Conservation (phyloP, 2,888 invertebrate genomes). For the Disparrhopalites patrizii region DNA sequence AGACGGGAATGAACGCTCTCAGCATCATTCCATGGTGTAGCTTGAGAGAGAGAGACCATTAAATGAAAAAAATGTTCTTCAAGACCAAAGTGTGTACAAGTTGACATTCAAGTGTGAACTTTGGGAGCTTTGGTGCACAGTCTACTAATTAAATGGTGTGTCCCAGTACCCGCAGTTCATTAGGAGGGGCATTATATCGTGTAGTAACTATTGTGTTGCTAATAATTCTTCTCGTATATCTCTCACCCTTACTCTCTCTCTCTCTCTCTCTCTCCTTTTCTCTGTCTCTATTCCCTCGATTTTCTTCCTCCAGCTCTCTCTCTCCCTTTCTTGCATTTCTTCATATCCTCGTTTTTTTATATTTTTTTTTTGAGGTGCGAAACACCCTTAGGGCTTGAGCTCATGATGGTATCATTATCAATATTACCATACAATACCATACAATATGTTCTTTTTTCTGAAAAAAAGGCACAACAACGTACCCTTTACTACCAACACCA, state of each 20-base stretch:
- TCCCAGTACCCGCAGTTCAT: slow-evolving; percentile 32
- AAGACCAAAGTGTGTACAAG: too few relatives aligned
- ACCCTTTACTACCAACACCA: too few relatives aligned
- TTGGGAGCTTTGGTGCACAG: slow-evolving; percentile 18
- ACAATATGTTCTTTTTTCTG: slow-evolving; percentile 2
- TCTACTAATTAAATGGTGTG: slow-evolving; percentile 30
- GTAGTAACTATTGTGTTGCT: slow-evolving; percentile 28
- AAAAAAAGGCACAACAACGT: background rate
- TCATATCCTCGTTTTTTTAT: too few relatives aligned
- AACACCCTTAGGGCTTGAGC: slow-evolving; percentile 14
- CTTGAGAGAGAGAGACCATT: too few relatives aligned
- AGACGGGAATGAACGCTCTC: too few relatives aligned
- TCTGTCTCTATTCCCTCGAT: background rate
- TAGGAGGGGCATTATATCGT: slow-evolving; percentile 32
- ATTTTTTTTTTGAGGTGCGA: too few relatives aligned
- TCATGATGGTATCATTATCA: slow-evolving; percentile 22
- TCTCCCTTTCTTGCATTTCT: too few relatives aligned
- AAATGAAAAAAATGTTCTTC: slow-evolving; percentile 7
- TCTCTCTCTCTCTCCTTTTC: background rate
- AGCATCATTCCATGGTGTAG: too few relatives aligned
- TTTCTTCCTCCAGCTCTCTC: too few relatives aligned
- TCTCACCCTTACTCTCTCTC: too few relatives aligned
- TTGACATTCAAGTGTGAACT: slow-evolving; percentile 29
- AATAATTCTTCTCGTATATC: slow-evolving; percentile 21
- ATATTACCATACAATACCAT: slow-evolving; percentile 24